Evolutionary conservation across 1,140 invertebrate genomes (phyloP), one percentile per base, ranked within the genome.

Genomic region (Archivesica marissinica): DNA sequence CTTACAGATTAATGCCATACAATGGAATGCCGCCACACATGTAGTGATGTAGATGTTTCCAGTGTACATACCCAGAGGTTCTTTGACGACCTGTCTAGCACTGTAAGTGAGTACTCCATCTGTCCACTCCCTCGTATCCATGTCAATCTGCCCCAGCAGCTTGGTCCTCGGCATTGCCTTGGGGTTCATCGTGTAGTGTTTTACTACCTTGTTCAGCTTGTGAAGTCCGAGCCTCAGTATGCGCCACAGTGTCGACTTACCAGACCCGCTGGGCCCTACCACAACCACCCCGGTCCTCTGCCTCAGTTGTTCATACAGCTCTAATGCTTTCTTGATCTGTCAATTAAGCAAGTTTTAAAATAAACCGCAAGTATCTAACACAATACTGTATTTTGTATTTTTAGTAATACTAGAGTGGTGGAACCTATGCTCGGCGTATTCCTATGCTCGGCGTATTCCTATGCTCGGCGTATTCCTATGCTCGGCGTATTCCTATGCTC

Each of bases 211-310:
- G 0, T 96, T 96, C 61, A 95, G 95, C 90, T 96, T 96, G 11
- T 90, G 93, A 38, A 98, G 93, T 20, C 97, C 96, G 95, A 96
- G 95, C 89, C 96, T 96, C 13, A 99, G 94, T 61, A 99, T 93
- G 89, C 95, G 95, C 94, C 97, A 97, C 0, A 99, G 95, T 0
- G 97, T 97, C 9, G 97, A 97, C 95, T 99, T 99, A 2, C 99
- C 99, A 56, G 97, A 97, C 47, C 97, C 97, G 3, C 98, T 96
- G 6, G 98, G 98, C 0, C 99, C 99, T 7, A 99, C 98, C 17
- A 99, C 95, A 0, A 98, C 98, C 0, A 99, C 98, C 7, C 99
- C 99, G 95, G 98, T 99, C 90, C 99, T 96, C 94, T 98, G 98
- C 91, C 97, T 96, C 11, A 99, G 93, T 93, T 99, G 99, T 92